Conservation (phyloP, 2,797 vertebrate species). For the Halcyon chelicuti region DNA sequence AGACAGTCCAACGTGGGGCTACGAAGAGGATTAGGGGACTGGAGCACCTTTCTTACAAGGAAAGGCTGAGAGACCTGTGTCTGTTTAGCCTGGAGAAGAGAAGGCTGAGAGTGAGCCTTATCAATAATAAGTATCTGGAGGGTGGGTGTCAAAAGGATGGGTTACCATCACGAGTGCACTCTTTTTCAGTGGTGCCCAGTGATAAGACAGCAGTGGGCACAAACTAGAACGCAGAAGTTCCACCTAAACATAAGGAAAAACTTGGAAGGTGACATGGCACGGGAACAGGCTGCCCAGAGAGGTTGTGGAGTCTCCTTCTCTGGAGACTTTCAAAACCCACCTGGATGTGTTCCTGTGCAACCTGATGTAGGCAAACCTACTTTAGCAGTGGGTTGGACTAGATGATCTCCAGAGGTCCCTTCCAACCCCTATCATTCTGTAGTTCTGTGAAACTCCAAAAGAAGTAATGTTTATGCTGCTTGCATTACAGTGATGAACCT, state of each 20-base stretch:
- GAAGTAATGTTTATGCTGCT: background rate
- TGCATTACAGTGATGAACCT: background rate
- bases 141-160: background rate
- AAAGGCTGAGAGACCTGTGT: background rate
- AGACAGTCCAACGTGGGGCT: background rate
- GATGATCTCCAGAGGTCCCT: background rate
- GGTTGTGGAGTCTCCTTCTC: background rate
- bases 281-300: background rate
- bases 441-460: background rate
- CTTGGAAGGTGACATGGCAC: background rate
- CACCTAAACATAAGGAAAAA: background rate
- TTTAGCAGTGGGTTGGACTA: background rate
- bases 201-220: background rate
- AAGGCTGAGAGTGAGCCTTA: background rate
- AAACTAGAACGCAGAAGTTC: background rate
- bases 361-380: background rate
- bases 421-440: background rate
- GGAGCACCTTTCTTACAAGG: background rate
- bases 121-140: background rate
- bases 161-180: background rate
- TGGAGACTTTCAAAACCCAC: background rate
- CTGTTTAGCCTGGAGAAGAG: background rate
- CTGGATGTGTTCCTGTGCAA: background rate
- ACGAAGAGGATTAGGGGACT: background rate
- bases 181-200: background rate